Evolutionary conservation across 2,888 invertebrate species (phyloP), one percentile per base, ranked within the genome.

Genomic region (Hypolimnas misippus): DNA sequence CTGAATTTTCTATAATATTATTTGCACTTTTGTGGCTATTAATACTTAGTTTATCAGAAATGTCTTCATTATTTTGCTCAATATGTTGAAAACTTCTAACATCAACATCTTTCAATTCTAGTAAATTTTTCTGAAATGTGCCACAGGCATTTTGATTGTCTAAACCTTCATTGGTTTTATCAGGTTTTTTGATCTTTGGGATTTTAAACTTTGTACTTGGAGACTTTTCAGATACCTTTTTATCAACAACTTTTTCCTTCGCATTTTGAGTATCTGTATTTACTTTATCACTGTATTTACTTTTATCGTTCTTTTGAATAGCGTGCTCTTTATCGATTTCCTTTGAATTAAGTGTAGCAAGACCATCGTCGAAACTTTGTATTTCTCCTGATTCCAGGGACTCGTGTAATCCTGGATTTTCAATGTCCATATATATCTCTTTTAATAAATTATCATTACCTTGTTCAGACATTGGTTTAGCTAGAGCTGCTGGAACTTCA

Each of bases 381-480:
- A 79, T 73, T 69, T 85, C 82, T 29, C 79, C 82, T 3, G 82
- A 76, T 69, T 85, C 83, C 16, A 76, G 17, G 4, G 82, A 81
- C 29, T 72, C 38, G 55, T 79, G 74, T 17, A 68, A 56, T 29
- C 65, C 59, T 19, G 78, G 72, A 64, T 80, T 78, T 60, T 84
- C 79, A 59, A 82, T 71, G 64, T 81, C 76, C 69, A 68, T 76
- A 63, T 81, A 78, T 51, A 84, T 71, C 52, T 82, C 70, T 38
- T 77, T 77, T 3, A 78, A 66, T 57, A 75, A 38, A 46, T 51
- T 46, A 33, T 53, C 21, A 53, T 12, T 62, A 56, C 42, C 69
- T 55, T 33, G 16, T 29, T 31, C 21, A 19, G 40, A 74, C 73
- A 44, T 58, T 65, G 67, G 70, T 49, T 71, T 64, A 50, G 3